A percentile compares a stretch with the other conserved stretches of the same genome.
These are phyloP conservation scores for Lithodes maja DNA, from an alignment of 2,888 invertebrate genomes.

Conservation along the genomic window DNA sequence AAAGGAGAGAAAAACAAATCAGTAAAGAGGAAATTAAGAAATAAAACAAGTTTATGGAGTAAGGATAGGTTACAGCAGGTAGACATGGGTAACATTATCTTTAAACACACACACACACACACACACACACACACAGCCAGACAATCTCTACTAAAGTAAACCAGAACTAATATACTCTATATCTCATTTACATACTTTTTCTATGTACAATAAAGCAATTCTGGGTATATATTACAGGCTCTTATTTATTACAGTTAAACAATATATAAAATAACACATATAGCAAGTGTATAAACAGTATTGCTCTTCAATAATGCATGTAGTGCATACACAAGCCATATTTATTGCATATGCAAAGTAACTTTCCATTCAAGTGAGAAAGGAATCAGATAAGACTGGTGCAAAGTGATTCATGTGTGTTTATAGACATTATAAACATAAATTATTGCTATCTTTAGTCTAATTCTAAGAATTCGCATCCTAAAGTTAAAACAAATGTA, in stretches of 20 bases:
- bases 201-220: constrained; percentile 57
- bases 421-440: constrained; percentile 45
- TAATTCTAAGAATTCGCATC: not conserved
- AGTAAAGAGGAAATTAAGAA: no score
- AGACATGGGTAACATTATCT: constrained; percentile 3
- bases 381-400: constrained; percentile 57
- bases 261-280: constrained; percentile 64
- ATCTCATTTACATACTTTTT: constrained; percentile 49
- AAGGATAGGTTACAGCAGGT: not conserved
- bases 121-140: not conserved
- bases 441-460: constrained; percentile 55
- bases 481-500: not conserved
- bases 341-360: constrained; percentile 66
- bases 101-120: constrained; percentile 3
- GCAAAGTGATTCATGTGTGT: constrained; percentile 61
- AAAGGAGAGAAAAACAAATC: no score
- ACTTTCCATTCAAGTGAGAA: constrained; percentile 48
- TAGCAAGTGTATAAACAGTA: constrained; percentile 63
- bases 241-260: constrained; percentile 44
- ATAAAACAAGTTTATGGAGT: no score
- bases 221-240: constrained; percentile 43
- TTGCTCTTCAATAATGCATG: constrained; percentile 65
- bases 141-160: constrained; percentile 2
- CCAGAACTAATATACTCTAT: constrained; percentile 50
- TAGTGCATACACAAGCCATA: constrained; percentile 62